Conservation (phyloP, 2,113 vertebrate species). For the Calyptommatus sinebrachiatus region DNA sequence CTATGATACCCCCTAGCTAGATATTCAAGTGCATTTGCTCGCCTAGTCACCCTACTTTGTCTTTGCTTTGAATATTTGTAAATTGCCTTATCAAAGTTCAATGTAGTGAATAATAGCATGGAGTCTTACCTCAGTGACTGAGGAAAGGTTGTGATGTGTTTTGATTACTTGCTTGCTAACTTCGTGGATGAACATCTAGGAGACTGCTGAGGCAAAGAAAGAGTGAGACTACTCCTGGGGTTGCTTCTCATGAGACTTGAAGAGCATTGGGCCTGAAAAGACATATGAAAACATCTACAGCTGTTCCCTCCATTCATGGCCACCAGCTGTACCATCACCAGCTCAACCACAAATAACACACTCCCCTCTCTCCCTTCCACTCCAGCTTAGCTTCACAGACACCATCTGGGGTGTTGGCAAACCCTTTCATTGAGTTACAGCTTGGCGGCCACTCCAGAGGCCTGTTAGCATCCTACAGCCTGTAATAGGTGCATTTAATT, state of each 20-base stretch:
- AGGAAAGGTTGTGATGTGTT: neutral
- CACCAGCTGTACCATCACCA: conserved; percentile 16
- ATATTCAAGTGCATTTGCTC: too few species aligned
- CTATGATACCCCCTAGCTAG: too few species aligned
- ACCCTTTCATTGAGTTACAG: conserved; percentile 57
- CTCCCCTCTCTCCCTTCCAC: neutral
- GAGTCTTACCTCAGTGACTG: neutral
- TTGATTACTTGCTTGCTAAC: neutral
- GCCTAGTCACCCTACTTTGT: neutral
- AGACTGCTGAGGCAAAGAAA: neutral
- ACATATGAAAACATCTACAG: conserved; percentile 12
- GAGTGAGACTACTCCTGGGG: neutral
- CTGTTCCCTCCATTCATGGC: neutral
- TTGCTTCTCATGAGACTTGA: neutral
- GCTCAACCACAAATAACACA: accelerated
- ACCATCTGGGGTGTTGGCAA: conserved; percentile 40
- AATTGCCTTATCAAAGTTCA: neutral
- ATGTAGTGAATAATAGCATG: neutral
- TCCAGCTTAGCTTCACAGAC: neutral
- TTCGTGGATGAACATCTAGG: neutral
- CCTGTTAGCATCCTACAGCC: conserved; percentile 58
- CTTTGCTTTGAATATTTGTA: neutral
- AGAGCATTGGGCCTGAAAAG: neutral
- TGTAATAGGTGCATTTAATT: conserved; percentile 73
- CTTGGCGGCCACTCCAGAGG: conserved; percentile 48